Conservation (phyloP, 2,888 invertebrate genomes). For the Tipula helvola region DNA sequence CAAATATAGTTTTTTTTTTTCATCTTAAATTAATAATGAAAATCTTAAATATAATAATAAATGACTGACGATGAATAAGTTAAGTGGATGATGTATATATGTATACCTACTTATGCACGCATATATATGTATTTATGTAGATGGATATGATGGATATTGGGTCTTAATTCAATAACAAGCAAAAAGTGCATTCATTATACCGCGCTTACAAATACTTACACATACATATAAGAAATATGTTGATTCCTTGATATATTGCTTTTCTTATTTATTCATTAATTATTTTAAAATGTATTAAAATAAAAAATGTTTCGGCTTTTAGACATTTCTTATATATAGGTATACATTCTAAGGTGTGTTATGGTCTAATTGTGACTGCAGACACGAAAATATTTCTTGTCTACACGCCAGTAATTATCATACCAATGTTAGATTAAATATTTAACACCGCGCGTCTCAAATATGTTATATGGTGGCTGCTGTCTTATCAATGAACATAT, state of each 20-base stretch:
- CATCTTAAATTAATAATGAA: not conserved
- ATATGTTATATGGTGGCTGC: not conserved
- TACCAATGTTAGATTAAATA: not conserved
- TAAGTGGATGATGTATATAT: not conserved
- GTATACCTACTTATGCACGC: not conserved
- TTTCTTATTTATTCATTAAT: not conserved
- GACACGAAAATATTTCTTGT: not conserved
- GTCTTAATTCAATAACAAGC: not conserved
- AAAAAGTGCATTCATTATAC: not conserved
- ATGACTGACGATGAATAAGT: constrained; percentile 4
- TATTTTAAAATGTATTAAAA: not conserved
- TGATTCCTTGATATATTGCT: not conserved
- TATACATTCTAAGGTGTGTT: not conserved
- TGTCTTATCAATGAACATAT: not conserved
- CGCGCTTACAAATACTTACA: not conserved
- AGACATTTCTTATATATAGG: not conserved
- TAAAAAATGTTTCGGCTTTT: not conserved
- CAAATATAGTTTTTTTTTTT: not conserved
- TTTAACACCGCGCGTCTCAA: not conserved
- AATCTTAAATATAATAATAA: not conserved
- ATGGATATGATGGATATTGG: not conserved
- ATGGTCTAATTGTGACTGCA: not conserved
- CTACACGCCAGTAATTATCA: not conserved
- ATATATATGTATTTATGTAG: not conserved
- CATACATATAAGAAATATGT: not conserved